phyloP scores from a whole-genome alignment of 2,113 vertebrate species.

The Melanotaenia duboulayi region DNA sequence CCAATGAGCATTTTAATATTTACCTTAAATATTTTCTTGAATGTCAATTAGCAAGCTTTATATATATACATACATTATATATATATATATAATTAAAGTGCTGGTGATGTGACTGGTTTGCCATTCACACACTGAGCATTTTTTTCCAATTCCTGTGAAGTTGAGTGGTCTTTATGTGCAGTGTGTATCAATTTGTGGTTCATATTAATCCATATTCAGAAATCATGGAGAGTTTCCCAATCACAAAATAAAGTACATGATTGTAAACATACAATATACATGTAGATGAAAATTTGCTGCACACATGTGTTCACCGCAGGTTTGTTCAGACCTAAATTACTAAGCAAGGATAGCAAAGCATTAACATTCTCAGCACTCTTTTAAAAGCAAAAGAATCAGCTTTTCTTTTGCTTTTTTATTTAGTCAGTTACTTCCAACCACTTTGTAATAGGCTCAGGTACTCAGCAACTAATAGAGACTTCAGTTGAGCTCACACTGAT shows the following conservation, averaged over 20 bases:
- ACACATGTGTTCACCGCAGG: background rate
- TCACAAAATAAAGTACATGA: background rate
- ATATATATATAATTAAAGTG: too few species aligned
- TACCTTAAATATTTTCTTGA: too few species aligned
- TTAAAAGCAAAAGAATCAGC: slow-evolving; percentile 14
- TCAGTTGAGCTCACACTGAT: slow-evolving; percentile 49
- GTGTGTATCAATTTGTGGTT: background rate
- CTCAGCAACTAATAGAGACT: slow-evolving; percentile 44
- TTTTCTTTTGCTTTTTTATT: slow-evolving; percentile 22
- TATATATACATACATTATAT: too few species aligned
- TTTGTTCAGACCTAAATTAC: slow-evolving; percentile 9
- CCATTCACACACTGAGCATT: background rate
- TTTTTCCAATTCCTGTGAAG: background rate
- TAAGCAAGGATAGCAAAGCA: background rate
- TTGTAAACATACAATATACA: too few species aligned
- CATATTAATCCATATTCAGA: background rate
- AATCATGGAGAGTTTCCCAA: background rate
- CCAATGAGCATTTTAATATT: too few species aligned
- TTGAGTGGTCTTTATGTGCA: background rate
- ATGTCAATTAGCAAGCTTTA: too few species aligned
- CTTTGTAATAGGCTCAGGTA: slow-evolving; percentile 22
- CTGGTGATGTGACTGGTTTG: too few species aligned
- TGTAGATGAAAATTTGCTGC: background rate
- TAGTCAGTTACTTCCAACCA: slow-evolving; percentile 35
- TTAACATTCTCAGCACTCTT: background rate